Conservation (phyloP, 2,113 vertebrate genomes). For the Pionites leucogaster region DNA sequence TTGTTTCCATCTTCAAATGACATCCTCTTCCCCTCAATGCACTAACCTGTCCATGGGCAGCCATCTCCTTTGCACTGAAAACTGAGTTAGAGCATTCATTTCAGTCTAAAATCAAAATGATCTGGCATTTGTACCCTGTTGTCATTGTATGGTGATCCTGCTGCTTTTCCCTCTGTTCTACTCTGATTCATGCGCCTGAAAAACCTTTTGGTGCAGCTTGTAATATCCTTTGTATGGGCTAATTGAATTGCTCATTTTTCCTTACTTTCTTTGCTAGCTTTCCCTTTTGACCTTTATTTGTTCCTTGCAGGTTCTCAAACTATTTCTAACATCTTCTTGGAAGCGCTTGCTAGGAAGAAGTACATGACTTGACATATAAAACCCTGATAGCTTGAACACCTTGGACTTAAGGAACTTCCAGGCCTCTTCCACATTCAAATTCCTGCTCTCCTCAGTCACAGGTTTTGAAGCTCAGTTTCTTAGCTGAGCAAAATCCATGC, state of each 20-base stretch:
- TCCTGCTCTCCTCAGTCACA: neutral
- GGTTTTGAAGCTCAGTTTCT: neutral
- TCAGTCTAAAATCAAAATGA: neutral
- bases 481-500: neutral
- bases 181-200: neutral
- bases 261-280: neutral
- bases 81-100: neutral
- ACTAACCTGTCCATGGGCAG: neutral
- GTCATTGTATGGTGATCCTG: neutral
- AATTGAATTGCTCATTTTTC: neutral
- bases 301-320: neutral
- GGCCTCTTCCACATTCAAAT: neutral
- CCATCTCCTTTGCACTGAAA: neutral
- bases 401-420: slow-evolving; percentile 6
- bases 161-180: neutral
- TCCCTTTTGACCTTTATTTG: neutral
- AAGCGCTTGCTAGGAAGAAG: neutral
- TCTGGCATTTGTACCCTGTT: neutral
- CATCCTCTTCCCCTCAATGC: neutral
- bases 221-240: neutral
- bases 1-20: neutral
- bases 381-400: neutral
- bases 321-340: slow-evolving; percentile 1
- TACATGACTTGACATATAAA: neutral
- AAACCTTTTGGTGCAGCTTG: neutral